A percentile compares a stretch with the other conserved stretches of the same genome.
These are phyloP conservation scores for Sebastes alutus DNA, from an alignment of 2,797 vertebrate genomes.

Conservation along the genomic window DNA sequence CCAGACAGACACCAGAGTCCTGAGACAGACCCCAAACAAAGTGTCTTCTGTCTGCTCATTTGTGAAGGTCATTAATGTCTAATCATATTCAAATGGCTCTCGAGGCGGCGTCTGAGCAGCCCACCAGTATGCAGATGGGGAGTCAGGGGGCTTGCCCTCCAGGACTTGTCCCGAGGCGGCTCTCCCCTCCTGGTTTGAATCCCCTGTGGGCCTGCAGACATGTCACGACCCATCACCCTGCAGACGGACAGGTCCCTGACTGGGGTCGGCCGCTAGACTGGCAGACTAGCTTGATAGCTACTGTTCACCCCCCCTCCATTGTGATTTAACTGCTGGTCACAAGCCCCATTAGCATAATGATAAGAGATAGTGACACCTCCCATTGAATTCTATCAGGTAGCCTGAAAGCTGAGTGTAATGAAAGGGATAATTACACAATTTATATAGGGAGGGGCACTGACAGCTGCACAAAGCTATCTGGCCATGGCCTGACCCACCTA, in stretches of 20 bases:
- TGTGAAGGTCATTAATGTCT: slow-evolving; percentile 57
- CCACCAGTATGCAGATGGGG: slow-evolving; percentile 60
- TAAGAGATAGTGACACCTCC: slow-evolving; percentile 83
- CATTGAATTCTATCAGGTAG: slow-evolving; percentile 82
- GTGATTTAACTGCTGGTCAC: slow-evolving; percentile 80
- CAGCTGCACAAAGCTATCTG: slow-evolving; percentile 71
- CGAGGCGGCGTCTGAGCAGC: slow-evolving; percentile 40
- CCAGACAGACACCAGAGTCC: slow-evolving; percentile 24
- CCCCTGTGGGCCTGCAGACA: slow-evolving; percentile 67
- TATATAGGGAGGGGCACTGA: slow-evolving; percentile 79
- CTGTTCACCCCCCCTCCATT: slow-evolving; percentile 61
- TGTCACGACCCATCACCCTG: slow-evolving; percentile 74
- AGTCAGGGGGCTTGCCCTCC: slow-evolving; percentile 30
- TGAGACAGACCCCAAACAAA: slow-evolving; percentile 30
- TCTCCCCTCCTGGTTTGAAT: slow-evolving; percentile 54
- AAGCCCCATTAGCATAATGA: slow-evolving; percentile 83
- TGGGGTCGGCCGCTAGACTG: slow-evolving; percentile 72
- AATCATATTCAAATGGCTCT: slow-evolving; percentile 65
- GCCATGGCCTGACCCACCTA: slow-evolving; percentile 46
- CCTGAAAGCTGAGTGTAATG: slow-evolving; percentile 79
- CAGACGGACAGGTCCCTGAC: slow-evolving; percentile 72
- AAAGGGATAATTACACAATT: slow-evolving; percentile 84
- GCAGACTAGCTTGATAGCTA: slow-evolving; percentile 74
- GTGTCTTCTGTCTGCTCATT: slow-evolving; percentile 45
- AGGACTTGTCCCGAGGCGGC: slow-evolving; percentile 54